Evolutionary conservation across 2,888 invertebrate genomes (phyloP).

Genomic region (Standfussiana lucernea): DNA sequence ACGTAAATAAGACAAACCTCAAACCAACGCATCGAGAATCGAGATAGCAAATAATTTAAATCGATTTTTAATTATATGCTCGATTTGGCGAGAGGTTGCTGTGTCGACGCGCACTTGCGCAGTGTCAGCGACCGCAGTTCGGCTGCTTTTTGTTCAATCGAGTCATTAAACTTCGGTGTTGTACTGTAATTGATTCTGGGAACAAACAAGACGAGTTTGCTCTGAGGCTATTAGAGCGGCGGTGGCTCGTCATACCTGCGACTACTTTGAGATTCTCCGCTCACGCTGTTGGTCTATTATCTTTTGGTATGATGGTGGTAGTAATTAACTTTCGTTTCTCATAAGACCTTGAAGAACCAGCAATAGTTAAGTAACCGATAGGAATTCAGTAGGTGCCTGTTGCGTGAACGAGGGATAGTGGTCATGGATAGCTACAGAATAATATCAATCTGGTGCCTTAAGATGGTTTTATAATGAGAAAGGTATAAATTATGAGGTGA

Average conservation of each 20-base stretch:
- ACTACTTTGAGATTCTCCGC: slow-evolving; percentile 12
- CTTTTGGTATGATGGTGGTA: slow-evolving; percentile 5
- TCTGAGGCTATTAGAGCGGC: slow-evolving; percentile 63
- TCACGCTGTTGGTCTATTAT: slow-evolving; percentile 7
- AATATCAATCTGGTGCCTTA: background rate
- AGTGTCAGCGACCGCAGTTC: slow-evolving; percentile 74
- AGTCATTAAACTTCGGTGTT: slow-evolving; percentile 75
- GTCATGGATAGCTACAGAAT: background rate
- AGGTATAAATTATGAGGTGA: too few species aligned
- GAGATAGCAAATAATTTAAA: slow-evolving; percentile 47
- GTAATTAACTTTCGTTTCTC: slow-evolving; percentile 21
- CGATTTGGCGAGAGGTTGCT: slow-evolving; percentile 58
- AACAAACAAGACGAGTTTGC: slow-evolving; percentile 72
- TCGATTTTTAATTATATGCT: slow-evolving; percentile 67
- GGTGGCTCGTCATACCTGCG: slow-evolving; percentile 23
- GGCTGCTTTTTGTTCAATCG: slow-evolving; percentile 74
- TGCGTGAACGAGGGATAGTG: too few species aligned
- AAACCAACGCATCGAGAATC: slow-evolving; percentile 24
- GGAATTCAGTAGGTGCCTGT: background rate
- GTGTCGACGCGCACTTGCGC: slow-evolving; percentile 33
- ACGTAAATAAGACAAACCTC: slow-evolving; percentile 8
- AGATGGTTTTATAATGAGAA: background rate
- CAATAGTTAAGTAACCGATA: slow-evolving; percentile 4
- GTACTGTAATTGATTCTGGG: slow-evolving; percentile 79
- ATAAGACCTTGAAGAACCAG: background rate